Evolutionary conservation across 2,113 vertebrate genomes (phyloP).

Genomic region (Mixornis gularis): DNA sequence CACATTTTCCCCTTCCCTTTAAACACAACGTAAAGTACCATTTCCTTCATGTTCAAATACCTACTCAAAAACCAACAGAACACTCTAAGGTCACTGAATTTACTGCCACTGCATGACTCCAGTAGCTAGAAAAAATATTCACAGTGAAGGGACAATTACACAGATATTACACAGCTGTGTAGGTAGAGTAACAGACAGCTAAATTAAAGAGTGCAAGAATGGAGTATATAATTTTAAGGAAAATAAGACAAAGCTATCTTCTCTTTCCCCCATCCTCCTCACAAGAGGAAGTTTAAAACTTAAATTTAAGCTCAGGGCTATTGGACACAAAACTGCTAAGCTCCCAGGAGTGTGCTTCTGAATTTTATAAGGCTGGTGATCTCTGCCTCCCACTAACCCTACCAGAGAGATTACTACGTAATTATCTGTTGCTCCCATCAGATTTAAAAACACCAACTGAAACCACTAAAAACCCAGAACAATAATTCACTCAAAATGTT

Average conservation of each 20-base stretch:
- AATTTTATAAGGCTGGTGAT: not conserved
- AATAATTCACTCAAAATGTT: not conserved
- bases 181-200: not conserved
- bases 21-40: not conserved
- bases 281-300: not conserved
- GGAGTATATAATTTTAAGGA: not conserved
- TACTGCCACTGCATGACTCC: not conserved
- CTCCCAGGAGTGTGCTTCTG: not conserved
- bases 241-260: not conserved
- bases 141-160: not conserved
- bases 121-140: not conserved
- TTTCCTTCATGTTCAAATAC: not conserved
- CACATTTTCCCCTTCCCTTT: not conserved
- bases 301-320: not conserved
- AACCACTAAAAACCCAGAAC: not conserved
- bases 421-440: not conserved
- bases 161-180: not conserved
- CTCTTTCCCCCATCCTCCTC: accelerated
- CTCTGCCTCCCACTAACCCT: not conserved
- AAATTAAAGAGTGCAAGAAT: not conserved
- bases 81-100: not conserved
- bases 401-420: not conserved
- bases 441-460: not conserved
- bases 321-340: not conserved
- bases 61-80: not conserved